phyloP scores from a whole-genome alignment of 2,888 invertebrate species.

The Alitta virens region DNA sequence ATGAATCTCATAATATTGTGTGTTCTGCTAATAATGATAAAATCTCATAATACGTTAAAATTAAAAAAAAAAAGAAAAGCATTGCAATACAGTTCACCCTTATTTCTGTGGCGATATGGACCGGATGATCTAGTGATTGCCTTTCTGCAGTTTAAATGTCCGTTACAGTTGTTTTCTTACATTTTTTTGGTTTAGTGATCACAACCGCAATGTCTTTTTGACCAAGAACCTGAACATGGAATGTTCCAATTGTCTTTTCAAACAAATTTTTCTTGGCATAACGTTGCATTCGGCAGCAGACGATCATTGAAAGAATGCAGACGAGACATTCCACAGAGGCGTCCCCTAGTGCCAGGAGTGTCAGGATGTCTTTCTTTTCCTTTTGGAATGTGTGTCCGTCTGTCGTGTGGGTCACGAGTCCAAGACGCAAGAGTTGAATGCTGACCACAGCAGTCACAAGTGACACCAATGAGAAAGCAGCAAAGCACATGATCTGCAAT shows the following conservation, averaged over 20 bases:
- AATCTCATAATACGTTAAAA: no score
- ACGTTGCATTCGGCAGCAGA: slow-evolving; percentile 54
- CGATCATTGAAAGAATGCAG: slow-evolving; percentile 51
- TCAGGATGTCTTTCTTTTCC: slow-evolving; percentile 52
- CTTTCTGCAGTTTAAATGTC: no score
- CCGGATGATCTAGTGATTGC: no score
- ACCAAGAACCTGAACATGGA: slow-evolving; percentile 56
- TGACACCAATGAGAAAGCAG: slow-evolving; percentile 56
- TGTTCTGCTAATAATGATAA: no score
- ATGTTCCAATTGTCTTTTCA: slow-evolving; percentile 54
- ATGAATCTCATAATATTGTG: no score
- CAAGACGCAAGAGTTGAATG: slow-evolving; percentile 58
- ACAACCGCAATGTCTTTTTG: slow-evolving; percentile 57
- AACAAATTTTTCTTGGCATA: slow-evolving; percentile 54
- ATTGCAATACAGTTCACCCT: no score
- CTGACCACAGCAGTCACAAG: slow-evolving; percentile 56
- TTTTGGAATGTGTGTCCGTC: slow-evolving; percentile 57
- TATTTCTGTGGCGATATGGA: no score
- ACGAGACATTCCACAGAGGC: slow-evolving; percentile 53
- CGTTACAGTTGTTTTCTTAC: neutral
- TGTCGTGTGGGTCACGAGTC: slow-evolving; percentile 56
- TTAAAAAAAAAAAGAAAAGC: no score
- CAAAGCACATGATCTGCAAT: slow-evolving; percentile 58
- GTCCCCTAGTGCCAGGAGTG: slow-evolving; percentile 50
- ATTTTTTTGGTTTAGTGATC: slow-evolving; percentile 11